These are phyloP conservation scores for Tympanuchus pallidicinctus DNA, from an alignment of 2,113 vertebrate genomes.

Conservation along the genomic window DNA sequence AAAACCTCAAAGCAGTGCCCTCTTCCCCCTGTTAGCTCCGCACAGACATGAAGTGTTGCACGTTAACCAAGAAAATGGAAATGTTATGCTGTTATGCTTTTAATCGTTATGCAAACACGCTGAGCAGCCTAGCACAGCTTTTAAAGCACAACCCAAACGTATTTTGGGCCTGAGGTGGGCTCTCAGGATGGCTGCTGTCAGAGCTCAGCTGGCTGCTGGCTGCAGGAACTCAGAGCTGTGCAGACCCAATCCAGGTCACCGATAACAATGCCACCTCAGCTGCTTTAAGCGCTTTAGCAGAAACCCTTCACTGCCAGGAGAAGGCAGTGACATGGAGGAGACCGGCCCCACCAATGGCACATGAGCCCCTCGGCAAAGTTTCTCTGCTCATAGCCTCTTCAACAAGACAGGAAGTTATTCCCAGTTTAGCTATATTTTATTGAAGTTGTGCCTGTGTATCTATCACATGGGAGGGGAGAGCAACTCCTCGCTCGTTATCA, in stretches of 20 bases:
- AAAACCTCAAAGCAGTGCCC: background rate
- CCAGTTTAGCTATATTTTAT: background rate
- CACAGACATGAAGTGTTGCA: background rate
- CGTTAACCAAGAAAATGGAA: slow-evolving; percentile 38
- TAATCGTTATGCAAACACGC: background rate
- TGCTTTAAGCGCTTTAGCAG: background rate
- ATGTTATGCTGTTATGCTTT: background rate
- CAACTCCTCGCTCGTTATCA: background rate
- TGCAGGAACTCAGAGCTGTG: background rate
- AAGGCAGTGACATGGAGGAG: background rate
- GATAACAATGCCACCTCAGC: background rate
- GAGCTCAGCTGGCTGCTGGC: background rate
- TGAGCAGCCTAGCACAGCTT: background rate
- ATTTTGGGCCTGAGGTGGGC: background rate
- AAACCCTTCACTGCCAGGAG: background rate
- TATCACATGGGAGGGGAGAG: rapidly evolving
- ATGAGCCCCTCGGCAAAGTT: background rate
- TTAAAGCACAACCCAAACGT: background rate
- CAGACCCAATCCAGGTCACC: background rate
- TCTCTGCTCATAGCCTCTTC: background rate
- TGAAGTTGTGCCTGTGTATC: background rate
- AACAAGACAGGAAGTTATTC: background rate
- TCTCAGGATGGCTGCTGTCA: background rate
- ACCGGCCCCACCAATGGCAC: rapidly evolving
- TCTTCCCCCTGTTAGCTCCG: background rate